Evolutionary conservation across 2,113 vertebrate species (phyloP).

Genomic region (Etheostoma spectabile): DNA sequence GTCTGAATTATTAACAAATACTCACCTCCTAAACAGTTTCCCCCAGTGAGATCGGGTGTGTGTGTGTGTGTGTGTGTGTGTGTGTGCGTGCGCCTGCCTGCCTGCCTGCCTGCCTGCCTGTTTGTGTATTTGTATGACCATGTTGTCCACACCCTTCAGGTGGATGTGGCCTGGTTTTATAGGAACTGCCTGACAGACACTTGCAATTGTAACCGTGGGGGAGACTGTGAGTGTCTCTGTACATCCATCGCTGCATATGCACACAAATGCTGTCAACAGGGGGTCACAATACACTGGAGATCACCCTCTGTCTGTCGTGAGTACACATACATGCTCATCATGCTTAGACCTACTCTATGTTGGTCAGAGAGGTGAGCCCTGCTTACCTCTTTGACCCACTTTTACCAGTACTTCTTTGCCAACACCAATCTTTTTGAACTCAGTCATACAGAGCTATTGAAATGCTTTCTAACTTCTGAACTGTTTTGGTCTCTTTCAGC

Average conservation of each 20-base stretch:
- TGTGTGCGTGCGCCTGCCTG: neutral
- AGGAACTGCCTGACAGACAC: slow-evolving; percentile 98
- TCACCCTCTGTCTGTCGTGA: slow-evolving; percentile 91
- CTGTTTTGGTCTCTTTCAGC: slow-evolving; percentile 84
- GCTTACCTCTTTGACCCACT: slow-evolving; percentile 21
- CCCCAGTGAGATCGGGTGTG: slow-evolving; percentile 47
- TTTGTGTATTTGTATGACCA: slow-evolving; percentile 24
- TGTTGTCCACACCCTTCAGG: slow-evolving; percentile 77
- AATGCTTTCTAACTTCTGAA: slow-evolving; percentile 3
- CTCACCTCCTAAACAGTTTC: slow-evolving; percentile 58
- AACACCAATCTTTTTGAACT: neutral
- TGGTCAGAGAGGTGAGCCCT: neutral
- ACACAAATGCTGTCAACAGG: slow-evolving; percentile 96
- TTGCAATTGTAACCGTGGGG: slow-evolving; percentile 96
- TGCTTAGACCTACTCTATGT: neutral
- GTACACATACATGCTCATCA: slow-evolving; percentile 67
- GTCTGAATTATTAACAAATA: slow-evolving; percentile 77
- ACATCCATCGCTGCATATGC: slow-evolving; percentile 96
- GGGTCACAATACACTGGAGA: slow-evolving; percentile 91
- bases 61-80: slow-evolving; percentile 35
- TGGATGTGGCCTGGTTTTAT: slow-evolving; percentile 98
- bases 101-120: too few species aligned
- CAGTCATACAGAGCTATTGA: neutral
- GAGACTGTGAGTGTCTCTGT: slow-evolving; percentile 97
- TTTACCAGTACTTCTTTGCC: neutral